These are phyloP conservation scores for Pseudomyrmex flavicornis DNA, from an alignment of 1,140 invertebrate species.

Conservation along the genomic window DNA sequence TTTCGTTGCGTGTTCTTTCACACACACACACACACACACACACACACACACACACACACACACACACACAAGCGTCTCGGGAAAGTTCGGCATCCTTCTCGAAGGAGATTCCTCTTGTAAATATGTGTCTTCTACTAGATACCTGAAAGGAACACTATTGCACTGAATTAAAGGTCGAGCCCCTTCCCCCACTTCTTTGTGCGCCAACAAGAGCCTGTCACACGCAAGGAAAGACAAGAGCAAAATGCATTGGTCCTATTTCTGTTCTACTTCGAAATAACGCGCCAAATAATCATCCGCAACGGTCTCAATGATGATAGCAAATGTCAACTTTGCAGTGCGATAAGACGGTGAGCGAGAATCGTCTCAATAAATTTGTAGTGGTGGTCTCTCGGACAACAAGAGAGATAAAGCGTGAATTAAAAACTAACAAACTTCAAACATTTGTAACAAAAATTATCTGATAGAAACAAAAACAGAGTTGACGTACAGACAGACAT, in stretches of 20 bases:
- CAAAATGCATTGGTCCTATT: slow-evolving; percentile 15
- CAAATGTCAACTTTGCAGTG: neutral
- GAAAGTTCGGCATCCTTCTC: slow-evolving; percentile 41
- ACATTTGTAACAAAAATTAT: too few relatives aligned
- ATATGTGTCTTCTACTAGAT: slow-evolving; percentile 71
- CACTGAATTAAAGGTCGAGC: slow-evolving; percentile 83
- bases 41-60: neutral
- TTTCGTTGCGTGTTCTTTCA: slow-evolving; percentile 28
- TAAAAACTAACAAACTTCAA: too few relatives aligned
- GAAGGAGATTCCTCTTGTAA: slow-evolving; percentile 49
- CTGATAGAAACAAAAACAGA: too few relatives aligned
- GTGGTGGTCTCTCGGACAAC: too few relatives aligned
- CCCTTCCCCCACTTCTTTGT: slow-evolving; percentile 78
- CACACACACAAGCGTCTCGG: slow-evolving; percentile 16
- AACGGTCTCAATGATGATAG: slow-evolving; percentile 9
- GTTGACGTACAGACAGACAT: too few relatives aligned
- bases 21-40: neutral
- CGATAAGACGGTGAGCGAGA: neutral
- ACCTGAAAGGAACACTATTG: slow-evolving; percentile 72
- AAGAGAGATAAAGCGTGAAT: too few relatives aligned
- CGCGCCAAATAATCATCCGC: neutral
- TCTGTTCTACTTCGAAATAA: neutral
- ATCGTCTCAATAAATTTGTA: neutral
- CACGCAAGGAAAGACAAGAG: slow-evolving; percentile 64
- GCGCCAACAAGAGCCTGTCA: slow-evolving; percentile 83